Conservation (phyloP, 2,797 vertebrate species). For the Sylvia borin region DNA sequence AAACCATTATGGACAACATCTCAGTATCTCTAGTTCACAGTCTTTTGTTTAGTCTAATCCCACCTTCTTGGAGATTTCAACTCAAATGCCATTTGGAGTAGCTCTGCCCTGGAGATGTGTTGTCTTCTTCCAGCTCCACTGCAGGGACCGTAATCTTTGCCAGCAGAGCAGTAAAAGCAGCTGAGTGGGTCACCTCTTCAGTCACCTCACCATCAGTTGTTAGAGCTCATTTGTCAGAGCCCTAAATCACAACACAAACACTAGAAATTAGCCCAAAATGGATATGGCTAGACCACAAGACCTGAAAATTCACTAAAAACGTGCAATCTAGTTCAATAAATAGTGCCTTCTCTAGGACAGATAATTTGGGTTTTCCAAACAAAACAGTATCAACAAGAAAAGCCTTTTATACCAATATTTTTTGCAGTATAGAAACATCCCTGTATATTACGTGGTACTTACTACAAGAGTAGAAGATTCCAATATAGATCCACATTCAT, state of each 20-base stretch:
- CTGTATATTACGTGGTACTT: background rate
- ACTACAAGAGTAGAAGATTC: background rate
- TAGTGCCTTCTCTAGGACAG: background rate
- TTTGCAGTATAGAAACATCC: background rate
- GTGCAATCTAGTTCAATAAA: background rate
- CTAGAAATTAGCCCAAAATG: background rate
- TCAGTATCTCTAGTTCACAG: background rate
- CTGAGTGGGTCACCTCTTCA: background rate
- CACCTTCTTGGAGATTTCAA: background rate
- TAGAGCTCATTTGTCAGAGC: slow-evolving; percentile 8
- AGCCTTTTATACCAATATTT: background rate
- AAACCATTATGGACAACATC: background rate
- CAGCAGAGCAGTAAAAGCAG: background rate
- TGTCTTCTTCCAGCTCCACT: background rate
- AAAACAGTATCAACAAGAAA: background rate
- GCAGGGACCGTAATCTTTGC: background rate
- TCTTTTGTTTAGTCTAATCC: background rate
- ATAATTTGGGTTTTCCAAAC: background rate
- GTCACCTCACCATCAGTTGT: background rate
- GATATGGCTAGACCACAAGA: background rate
- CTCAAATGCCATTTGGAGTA: background rate
- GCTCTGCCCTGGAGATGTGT: background rate
- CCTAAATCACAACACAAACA: slow-evolving; percentile 7
- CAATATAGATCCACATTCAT: background rate
- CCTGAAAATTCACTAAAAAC: background rate